phyloP scores from a whole-genome alignment of 2,888 invertebrate species.

The Morpho achilles region DNA sequence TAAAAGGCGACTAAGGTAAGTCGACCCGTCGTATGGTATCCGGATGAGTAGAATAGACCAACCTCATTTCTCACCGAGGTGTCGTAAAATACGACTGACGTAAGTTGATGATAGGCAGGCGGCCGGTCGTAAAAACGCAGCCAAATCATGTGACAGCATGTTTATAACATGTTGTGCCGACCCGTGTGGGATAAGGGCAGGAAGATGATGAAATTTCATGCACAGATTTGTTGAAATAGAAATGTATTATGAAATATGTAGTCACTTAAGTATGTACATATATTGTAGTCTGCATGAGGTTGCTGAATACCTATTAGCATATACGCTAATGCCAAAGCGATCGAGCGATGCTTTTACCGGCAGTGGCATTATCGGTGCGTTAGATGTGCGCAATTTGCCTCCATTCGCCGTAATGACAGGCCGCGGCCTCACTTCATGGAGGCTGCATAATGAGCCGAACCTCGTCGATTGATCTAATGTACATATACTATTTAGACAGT shows the following conservation, averaged over 20 bases:
- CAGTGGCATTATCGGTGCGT: constrained; percentile 62
- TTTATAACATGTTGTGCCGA: too few relatives aligned
- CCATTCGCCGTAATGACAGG: constrained; percentile 76
- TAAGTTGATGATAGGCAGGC: too few relatives aligned
- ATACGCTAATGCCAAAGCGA: constrained; percentile 45
- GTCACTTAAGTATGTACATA: constrained; percentile 1
- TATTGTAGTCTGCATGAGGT: constrained; percentile 18
- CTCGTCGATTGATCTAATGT: constrained; percentile 54
- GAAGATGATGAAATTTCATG: too few relatives aligned
- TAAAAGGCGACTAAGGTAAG: too few relatives aligned
- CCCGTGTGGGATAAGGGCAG: too few relatives aligned
- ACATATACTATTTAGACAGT: constrained; percentile 10
- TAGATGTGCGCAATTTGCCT: constrained; percentile 75
- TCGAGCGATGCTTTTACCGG: constrained; percentile 58
- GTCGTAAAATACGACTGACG: too few relatives aligned
- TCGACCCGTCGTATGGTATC: too few relatives aligned
- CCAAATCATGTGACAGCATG: too few relatives aligned
- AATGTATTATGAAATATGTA: background rate
- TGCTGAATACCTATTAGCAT: constrained; percentile 51
- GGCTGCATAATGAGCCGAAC: constrained; percentile 74
- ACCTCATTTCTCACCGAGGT: too few relatives aligned
- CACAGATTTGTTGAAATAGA: too few relatives aligned
- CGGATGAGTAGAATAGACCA: too few relatives aligned
- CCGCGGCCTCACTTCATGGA: constrained; percentile 51
- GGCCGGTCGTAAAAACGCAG: too few relatives aligned